phyloP scores from a whole-genome alignment of 1,140 invertebrate species.

The Subanguina moxae region DNA sequence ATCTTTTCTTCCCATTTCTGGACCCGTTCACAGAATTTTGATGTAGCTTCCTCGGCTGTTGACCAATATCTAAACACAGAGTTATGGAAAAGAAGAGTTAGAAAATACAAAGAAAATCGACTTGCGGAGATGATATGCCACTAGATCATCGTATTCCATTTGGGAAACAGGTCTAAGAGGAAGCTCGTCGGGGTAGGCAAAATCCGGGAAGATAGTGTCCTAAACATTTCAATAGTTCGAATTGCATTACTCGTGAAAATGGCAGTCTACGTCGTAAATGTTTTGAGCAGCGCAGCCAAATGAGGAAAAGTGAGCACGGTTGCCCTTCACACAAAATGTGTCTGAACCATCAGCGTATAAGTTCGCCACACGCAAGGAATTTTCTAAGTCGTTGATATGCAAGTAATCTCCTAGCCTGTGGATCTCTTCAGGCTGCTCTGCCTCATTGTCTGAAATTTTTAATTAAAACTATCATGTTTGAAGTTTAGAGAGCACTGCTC shows the following conservation, averaged over 20 bases:
- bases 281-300: slow-evolving; percentile 13
- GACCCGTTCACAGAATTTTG: slow-evolving; percentile 23
- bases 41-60: slow-evolving; percentile 26
- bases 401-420: slow-evolving; percentile 14
- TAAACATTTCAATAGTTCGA: too few species aligned
- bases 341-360: slow-evolving; percentile 14
- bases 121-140: slow-evolving; percentile 30
- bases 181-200: slow-evolving; percentile 25
- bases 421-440: background rate
- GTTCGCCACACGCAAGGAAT: slow-evolving; percentile 16
- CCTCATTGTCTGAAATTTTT: slow-evolving; percentile 5
- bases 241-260: background rate
- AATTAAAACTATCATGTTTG: background rate
- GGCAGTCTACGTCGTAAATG: slow-evolving; percentile 12
- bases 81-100: background rate
- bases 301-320: slow-evolving; percentile 6
- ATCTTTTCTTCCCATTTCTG: slow-evolving; percentile 44
- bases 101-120: background rate
- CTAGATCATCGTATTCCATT: slow-evolving; percentile 37
- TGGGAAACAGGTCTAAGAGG: slow-evolving; percentile 17
- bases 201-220: background rate
- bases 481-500: background rate
- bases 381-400: slow-evolving; percentile 17
- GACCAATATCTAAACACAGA: slow-evolving; percentile 34
- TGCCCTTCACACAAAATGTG: background rate